A percentile compares a stretch with the other conserved stretches of the same genome.
phyloP scores from a whole-genome alignment of 2,797 vertebrate genomes.

The Muscicapa comitata region DNA sequence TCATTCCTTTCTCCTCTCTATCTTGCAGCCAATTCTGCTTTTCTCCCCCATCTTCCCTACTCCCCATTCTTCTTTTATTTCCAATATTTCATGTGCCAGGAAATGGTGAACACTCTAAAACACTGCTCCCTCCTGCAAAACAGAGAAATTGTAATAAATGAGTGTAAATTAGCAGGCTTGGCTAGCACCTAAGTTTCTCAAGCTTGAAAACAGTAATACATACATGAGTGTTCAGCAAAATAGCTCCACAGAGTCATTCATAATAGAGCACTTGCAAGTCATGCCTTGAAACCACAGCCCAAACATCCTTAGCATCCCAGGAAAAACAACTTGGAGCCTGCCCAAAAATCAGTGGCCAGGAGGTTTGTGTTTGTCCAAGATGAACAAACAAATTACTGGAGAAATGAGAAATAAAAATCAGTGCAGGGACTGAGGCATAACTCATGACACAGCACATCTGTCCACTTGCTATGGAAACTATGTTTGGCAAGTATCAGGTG shows the following conservation, averaged over 20 bases:
- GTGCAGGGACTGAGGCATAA: neutral
- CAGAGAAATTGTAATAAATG: neutral
- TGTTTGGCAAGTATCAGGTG: constrained; percentile 66
- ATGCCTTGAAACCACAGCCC: neutral
- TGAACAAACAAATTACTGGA: neutral
- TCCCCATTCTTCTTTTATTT: neutral
- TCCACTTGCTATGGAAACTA: constrained; percentile 63
- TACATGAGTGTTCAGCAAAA: neutral
- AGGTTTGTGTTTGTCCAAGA: neutral
- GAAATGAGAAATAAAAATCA: neutral
- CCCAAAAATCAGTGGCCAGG: neutral
- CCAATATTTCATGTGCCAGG: neutral
- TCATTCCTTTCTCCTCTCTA: neutral
- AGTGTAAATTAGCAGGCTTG: neutral
- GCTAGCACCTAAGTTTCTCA: neutral
- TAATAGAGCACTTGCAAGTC: neutral
- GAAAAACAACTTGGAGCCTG: neutral
- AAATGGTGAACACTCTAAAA: neutral
- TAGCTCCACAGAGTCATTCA: neutral
- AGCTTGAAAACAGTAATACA: neutral
- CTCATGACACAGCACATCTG: constrained; percentile 60
- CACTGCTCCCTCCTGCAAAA: neutral
- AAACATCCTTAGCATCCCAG: neutral
- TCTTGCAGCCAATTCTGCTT: neutral
- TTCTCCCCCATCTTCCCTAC: neutral